Base-by-base conservation (phyloP, 1,140 invertebrate genomes). In the Diachasma alloeum region DNA sequence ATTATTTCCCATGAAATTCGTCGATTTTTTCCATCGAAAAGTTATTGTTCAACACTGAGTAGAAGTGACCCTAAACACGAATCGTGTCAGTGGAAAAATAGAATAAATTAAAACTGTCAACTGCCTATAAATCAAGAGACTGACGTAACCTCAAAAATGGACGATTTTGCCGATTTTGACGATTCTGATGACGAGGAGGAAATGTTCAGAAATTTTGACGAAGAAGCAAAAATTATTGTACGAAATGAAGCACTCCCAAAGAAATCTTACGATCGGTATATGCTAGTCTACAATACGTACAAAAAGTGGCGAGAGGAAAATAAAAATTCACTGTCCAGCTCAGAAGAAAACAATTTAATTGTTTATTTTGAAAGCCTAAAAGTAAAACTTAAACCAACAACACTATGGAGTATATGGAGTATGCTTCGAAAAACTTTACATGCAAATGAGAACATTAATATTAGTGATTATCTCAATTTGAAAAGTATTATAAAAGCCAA, bases 231-330 rank as follows among this genome's bases (percentile, higher is more conserved):
- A 48, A n/a, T 22, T 37, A 76, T 48, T 15, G 10, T 78, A 81
- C 68, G 75, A 53, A 42, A 75, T 67, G 42, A 26, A 67, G 36
- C 79, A 59, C 44, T 66, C 72, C 22, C 46, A 15, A 48, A 48
- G 17, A 48, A 48, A n/a, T n/a, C n/a, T n/a, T n/a, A n/a, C n/a
- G n/a, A n/a, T n/a, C n/a, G n/a, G n/a, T n/a, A n/a, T n/a, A 15
- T 48, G 46, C 17, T 15, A 48, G 46, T 48, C 17, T 48, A 48
- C 17, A 17, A 48, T 48, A 17, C 46, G 3, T 48, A 48, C 17
- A 48, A 17, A 15, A 48, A 48, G 15, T 48, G 46, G 46, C 46
- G 3, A 48, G 17, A 13, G 15, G 46, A 48, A 15, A 13, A 48
- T 48, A 48, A 15, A 4, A 48, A 17, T 48, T 48, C 46, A n/a